These are phyloP conservation scores for Epirrita christyi DNA, from an alignment of 2,888 invertebrate genomes.

Conservation along the genomic window DNA sequence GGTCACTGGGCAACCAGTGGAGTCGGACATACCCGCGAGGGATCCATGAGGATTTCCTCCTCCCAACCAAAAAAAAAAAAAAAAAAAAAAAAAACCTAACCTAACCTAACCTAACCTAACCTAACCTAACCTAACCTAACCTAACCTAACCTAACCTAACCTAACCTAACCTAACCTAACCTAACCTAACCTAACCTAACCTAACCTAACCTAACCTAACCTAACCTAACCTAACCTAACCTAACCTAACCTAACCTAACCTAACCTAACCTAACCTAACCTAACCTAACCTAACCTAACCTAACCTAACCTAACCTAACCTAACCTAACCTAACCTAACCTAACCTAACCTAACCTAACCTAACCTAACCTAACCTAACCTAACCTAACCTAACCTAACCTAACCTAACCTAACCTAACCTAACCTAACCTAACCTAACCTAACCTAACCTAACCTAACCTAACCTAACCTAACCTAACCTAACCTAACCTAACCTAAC, in stretches of 20 bases:
- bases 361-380: slow-evolving; percentile 21
- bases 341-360: too few relatives aligned
- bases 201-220: slow-evolving; percentile 37
- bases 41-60: too few relatives aligned
- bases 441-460: slow-evolving; percentile 30
- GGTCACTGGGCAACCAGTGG: too few relatives aligned
- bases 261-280: not conserved
- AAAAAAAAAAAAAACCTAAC: not conserved
- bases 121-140: slow-evolving; percentile 24
- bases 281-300: slow-evolving; percentile 1
- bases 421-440: slow-evolving; percentile 25
- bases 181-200: slow-evolving; percentile 24
- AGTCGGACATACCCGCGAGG: too few relatives aligned
- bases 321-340: too few relatives aligned
- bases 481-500: not conserved
- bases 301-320: not conserved
- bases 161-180: slow-evolving; percentile 26
- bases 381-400: slow-evolving; percentile 42
- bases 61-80: not conserved
- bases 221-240: slow-evolving; percentile 31
- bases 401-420: slow-evolving; percentile 31
- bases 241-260: slow-evolving; percentile 1
- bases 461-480: slow-evolving; percentile 34
- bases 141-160: slow-evolving; percentile 17
- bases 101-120: slow-evolving; percentile 37